Evolutionary conservation across 2,888 invertebrate genomes (phyloP).

Genomic region (Gastrophysa polygoni): DNA sequence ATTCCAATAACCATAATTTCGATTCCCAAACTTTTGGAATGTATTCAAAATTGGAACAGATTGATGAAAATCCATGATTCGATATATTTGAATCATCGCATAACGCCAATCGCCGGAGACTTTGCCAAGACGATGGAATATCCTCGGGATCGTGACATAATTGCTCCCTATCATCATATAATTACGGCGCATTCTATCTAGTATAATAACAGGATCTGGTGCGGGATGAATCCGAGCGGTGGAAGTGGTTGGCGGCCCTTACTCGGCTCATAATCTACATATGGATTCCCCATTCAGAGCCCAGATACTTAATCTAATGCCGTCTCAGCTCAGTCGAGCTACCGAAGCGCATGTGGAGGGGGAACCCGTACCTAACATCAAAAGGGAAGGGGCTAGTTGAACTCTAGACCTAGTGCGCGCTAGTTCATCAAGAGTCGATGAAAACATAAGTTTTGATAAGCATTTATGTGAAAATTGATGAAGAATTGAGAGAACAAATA

Average conservation of each 20-base stretch:
- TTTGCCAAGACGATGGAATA: conserved; percentile 2
- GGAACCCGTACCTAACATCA: too few species aligned
- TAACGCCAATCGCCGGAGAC: background rate
- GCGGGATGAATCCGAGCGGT: conserved; percentile 43
- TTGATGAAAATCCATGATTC: too few species aligned
- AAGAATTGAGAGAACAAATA: too few species aligned
- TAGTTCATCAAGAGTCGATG: too few species aligned
- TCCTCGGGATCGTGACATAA: conserved; percentile 29
- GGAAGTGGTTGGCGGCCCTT: conserved; percentile 22
- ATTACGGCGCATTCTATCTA: conserved; percentile 35
- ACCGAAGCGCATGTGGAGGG: conserved; percentile 27
- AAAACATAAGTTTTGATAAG: too few species aligned
- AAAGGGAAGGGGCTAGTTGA: too few species aligned
- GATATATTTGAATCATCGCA: background rate
- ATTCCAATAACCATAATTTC: too few species aligned
- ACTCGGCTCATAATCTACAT: conserved; percentile 52
- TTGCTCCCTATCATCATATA: conserved; percentile 37
- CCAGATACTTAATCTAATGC: conserved; percentile 52
- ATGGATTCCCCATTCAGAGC: conserved; percentile 54
- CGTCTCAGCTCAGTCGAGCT: conserved; percentile 42
- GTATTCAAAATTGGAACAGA: too few species aligned
- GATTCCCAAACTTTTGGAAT: too few species aligned
- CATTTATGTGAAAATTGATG: too few species aligned
- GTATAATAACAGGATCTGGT: conserved; percentile 40
- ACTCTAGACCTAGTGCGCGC: too few species aligned